Evolutionary conservation across 1,140 invertebrate species (phyloP), one percentile per base, ranked within the genome.

Genomic region (Nixonia krombeini): DNA sequence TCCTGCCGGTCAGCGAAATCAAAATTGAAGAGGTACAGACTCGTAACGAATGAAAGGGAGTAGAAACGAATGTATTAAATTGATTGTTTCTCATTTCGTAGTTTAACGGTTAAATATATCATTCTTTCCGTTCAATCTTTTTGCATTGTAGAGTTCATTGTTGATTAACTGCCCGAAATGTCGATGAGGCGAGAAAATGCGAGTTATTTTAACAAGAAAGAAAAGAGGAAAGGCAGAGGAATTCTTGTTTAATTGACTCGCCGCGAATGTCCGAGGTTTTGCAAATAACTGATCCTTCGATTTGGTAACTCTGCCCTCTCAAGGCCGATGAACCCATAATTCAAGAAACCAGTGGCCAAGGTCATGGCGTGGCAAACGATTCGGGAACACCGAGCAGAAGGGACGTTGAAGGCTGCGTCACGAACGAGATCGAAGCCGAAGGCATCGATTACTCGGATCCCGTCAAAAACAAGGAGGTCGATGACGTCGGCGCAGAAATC

Each of bases 401-500:
- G 33, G 28, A 62, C 33, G 61, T 55, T 4, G 33, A 47, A 17
- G 40, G 55, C 10, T 42, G 72, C 6, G 57, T 56, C 31, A 69
- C 58, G 15, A 78, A 63, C 28, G 74, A 80, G 53, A 56, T 50
- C 35, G 62, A 78, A 6, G 74, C 63, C 4, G 76, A 77, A 51
- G 70, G 40, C 42, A 66, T 74, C 37, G 75, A 76, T 45, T 57
- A 46, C 37, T 21, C 44, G 17, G 18, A 25, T 25, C 33, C 29
- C 28, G 16, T 16, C 59, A 37, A 70, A 53, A 74, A 55, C 38
- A 3, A n/a, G 17, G 49, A 55, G 47, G 73, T 18, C 63, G 74
- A 40, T 72, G 76, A 52, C 40, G 78, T 21, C 16, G 37, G 52
- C n/a, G 44, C 21, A 17, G 21, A 50, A 13, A 87, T 52, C 87